These are phyloP conservation scores for Isichthys henryi DNA, from an alignment of 2,113 vertebrate genomes.

Conservation along the genomic window DNA sequence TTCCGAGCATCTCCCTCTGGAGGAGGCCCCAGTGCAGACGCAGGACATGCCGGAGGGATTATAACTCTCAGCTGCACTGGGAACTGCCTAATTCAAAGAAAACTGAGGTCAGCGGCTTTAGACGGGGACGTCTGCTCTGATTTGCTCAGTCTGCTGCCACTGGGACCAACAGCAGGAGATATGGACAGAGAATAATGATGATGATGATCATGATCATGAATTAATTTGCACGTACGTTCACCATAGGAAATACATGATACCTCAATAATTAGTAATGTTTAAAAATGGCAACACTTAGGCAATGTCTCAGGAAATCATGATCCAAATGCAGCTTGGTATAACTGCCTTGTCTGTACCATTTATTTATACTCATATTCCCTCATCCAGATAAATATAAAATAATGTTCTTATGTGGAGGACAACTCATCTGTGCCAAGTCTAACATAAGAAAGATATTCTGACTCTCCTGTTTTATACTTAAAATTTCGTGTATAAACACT, in stretches of 20 bases:
- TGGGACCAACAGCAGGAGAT: background rate
- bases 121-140: background rate
- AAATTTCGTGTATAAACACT: background rate
- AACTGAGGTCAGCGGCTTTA: background rate
- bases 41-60: background rate
- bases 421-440: background rate
- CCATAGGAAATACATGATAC: too few species aligned
- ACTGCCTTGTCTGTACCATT: background rate
- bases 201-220: background rate
- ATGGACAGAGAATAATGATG: background rate
- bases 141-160: background rate
- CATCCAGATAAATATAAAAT: background rate
- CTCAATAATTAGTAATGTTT: too few species aligned
- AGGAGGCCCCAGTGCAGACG: background rate
- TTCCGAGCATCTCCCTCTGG: background rate
- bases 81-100: background rate
- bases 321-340: too few species aligned
- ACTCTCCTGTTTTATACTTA: background rate
- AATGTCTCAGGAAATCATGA: too few species aligned
- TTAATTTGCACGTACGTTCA: background rate
- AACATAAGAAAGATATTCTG: background rate
- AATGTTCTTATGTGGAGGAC: background rate
- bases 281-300: too few species aligned
- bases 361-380: background rate
- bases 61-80: background rate